A percentile compares a stretch with the other conserved stretches of the same genome.
Conservation (phyloP, 2,888 invertebrate species). For the Dryococelus australis region DNA sequence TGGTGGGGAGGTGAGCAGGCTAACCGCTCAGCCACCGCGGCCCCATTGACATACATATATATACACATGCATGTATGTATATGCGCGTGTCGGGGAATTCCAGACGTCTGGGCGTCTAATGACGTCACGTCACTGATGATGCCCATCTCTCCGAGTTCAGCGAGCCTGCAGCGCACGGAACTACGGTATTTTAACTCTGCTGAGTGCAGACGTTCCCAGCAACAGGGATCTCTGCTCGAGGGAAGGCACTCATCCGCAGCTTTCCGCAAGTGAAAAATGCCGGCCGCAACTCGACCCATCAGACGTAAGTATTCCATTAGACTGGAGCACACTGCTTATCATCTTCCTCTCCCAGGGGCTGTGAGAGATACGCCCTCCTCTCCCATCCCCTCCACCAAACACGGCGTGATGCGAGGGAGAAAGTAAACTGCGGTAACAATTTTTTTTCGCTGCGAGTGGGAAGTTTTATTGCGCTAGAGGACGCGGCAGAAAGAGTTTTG, state of each 20-base stretch:
- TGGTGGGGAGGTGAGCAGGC: too few relatives aligned
- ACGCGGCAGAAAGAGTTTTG: neutral
- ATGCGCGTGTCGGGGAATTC: too few relatives aligned
- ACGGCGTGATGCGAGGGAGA: neutral
- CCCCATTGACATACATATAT: too few relatives aligned
- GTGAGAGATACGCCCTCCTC: neutral
- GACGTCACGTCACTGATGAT: too few relatives aligned
- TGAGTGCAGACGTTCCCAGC: neutral
- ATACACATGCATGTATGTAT: too few relatives aligned
- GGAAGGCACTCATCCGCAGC: neutral
- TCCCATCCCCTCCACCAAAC: too few relatives aligned
- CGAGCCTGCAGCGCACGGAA: too few relatives aligned
- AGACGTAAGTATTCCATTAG: slow-evolving; percentile 6
- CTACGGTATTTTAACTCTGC: too few relatives aligned
- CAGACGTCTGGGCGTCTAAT: too few relatives aligned
- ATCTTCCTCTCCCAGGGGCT: neutral
- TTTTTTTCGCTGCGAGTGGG: neutral
- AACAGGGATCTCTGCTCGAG: neutral
- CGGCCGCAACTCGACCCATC: neutral
- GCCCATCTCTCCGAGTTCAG: too few relatives aligned
- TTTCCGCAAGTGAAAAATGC: neutral
- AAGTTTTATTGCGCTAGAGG: neutral
- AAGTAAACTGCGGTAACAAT: neutral
- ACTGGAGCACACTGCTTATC: neutral
- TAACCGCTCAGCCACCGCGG: too few relatives aligned